phyloP scores from a whole-genome alignment of 2,888 invertebrate genomes.

The Drosophila putrida region DNA sequence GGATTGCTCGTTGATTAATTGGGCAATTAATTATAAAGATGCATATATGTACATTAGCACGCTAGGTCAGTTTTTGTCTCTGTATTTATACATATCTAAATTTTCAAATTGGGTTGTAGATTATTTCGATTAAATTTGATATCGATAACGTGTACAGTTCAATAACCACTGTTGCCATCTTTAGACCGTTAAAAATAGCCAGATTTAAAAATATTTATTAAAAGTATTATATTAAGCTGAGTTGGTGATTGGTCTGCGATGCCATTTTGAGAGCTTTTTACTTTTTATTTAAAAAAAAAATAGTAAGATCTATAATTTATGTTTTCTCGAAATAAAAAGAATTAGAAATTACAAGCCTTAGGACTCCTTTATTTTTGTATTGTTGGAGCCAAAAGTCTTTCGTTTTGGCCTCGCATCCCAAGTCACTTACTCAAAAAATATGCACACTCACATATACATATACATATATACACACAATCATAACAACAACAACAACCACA shows the following conservation, averaged over 20 bases:
- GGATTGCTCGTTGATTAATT: slow-evolving; percentile 13
- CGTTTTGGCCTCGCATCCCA: slow-evolving; percentile 36
- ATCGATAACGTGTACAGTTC: background rate
- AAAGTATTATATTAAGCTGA: background rate
- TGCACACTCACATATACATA: slow-evolving; percentile 12
- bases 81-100: slow-evolving; percentile 2
- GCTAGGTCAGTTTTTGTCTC: slow-evolving; percentile 41
- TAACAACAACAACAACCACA: slow-evolving; percentile 86
- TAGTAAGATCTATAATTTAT: too few relatives aligned
- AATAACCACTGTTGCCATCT: too few relatives aligned
- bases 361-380: background rate
- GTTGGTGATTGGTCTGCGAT: slow-evolving; percentile 54
- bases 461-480: slow-evolving; percentile 82
- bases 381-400: background rate
- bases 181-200: too few relatives aligned
- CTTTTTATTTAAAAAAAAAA: background rate
- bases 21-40: background rate
- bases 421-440: slow-evolving; percentile 1
- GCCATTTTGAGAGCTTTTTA: slow-evolving; percentile 18
- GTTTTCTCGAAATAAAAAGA: too few relatives aligned
- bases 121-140: background rate
- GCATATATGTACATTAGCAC: slow-evolving; percentile 1
- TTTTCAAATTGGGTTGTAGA: slow-evolving; percentile 3
- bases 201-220: too few relatives aligned
- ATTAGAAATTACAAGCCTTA: too few relatives aligned